Conservation (phyloP, 2,888 invertebrate genomes). For the Catocala sponsa region DNA sequence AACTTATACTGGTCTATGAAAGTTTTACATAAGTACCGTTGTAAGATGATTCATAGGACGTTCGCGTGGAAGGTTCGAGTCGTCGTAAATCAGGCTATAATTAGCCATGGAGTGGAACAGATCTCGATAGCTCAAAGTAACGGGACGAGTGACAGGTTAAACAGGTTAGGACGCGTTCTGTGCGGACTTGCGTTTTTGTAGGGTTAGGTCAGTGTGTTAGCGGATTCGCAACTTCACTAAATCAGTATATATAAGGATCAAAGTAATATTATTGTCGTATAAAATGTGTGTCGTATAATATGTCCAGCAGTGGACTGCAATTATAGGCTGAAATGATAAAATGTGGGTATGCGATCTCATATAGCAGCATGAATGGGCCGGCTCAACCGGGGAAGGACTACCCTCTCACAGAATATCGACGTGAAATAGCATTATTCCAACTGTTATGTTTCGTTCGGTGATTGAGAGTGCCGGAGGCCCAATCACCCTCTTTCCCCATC, state of each 20-base stretch:
- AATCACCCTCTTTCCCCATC: too few species aligned
- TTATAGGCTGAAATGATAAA: too few species aligned
- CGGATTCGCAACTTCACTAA: background rate
- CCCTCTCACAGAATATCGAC: too few species aligned
- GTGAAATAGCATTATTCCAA: too few species aligned
- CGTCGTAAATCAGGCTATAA: constrained; percentile 35
- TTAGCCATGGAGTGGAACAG: constrained; percentile 28
- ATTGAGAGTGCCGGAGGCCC: too few species aligned
- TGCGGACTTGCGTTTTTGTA: background rate
- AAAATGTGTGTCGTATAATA: too few species aligned
- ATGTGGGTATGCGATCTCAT: too few species aligned
- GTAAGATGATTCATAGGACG: background rate
- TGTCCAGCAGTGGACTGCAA: too few species aligned
- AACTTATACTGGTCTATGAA: background rate
- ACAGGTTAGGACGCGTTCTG: constrained; percentile 29
- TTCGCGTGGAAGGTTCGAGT: constrained; percentile 16
- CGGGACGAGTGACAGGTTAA: constrained; percentile 32
- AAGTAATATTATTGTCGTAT: too few species aligned
- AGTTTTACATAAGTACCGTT: background rate
- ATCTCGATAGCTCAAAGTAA: constrained; percentile 36
- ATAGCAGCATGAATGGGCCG: too few species aligned
- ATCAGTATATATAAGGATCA: background rate
- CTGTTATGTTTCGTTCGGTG: too few species aligned
- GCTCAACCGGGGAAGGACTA: too few species aligned
- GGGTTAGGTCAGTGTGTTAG: constrained; percentile 3